Conservation (phyloP, 2,113 vertebrate species). For the Sciurus niger region DNA sequence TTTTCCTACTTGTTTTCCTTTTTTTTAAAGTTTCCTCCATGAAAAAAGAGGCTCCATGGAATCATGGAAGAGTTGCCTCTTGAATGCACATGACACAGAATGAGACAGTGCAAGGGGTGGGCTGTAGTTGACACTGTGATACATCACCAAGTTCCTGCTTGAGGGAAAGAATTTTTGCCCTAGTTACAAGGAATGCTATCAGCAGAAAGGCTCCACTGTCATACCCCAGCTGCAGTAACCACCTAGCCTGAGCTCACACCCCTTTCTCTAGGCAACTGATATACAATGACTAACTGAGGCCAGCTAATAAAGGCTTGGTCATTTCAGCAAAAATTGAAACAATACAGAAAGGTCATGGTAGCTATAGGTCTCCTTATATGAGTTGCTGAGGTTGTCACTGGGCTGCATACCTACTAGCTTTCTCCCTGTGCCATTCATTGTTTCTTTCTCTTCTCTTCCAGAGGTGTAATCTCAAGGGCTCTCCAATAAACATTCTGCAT, state of each 20-base stretch:
- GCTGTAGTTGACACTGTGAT: background rate
- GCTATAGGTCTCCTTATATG: background rate
- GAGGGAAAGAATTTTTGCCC: background rate
- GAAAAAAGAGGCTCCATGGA: background rate
- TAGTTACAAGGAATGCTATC: background rate
- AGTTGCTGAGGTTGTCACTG: background rate
- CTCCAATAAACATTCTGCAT: background rate
- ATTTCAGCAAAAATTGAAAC: background rate
- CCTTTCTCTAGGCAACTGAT: background rate
- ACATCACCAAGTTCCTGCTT: background rate
- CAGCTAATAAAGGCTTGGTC: background rate
- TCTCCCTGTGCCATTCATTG: background rate
- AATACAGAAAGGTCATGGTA: background rate
- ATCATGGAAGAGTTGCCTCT: background rate
- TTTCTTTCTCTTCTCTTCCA: background rate
- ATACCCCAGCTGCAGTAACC: background rate
- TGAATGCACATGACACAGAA: background rate
- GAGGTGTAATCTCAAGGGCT: background rate
- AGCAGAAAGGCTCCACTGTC: background rate
- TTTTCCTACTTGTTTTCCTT: background rate
- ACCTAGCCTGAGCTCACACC: background rate
- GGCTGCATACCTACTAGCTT: background rate
- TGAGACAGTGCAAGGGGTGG: background rate
- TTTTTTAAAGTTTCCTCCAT: background rate
- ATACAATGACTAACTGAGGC: background rate